Base-by-base conservation (phyloP, 2,113 vertebrate genomes). In the Rhombomys opimus region DNA sequence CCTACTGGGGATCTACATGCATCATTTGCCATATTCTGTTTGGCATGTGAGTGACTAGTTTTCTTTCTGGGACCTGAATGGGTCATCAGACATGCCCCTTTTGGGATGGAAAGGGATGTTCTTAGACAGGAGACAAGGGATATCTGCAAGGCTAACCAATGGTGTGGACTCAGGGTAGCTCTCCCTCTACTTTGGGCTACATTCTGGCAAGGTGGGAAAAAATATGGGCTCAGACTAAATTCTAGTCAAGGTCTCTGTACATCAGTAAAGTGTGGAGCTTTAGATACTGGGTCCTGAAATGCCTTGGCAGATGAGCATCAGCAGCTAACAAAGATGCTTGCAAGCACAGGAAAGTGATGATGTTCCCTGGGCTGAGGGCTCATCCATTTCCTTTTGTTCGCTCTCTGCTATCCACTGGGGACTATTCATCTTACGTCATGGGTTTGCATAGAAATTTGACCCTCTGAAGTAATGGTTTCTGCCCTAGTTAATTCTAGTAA, bases 271-370 rank as follows among this genome's bases (percentile, higher is more conserved):
- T 38, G 1, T 5, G 59, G 41, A 72, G 5, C 4, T 90, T 18
- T 12, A 12, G 91, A n/a, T 1, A 1, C 8, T 27, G 2, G 46
- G 10, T 15, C 3, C 46, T 0, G 0, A 9, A 23, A 17, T 25
- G 9, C 2, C 0, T 0, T 15, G 27, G 32, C 11, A 7, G 1
- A 27, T 46, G 50, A 63, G 7, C 35, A 41, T 23, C 82, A 5
- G 11, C 25, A 46, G 22, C 4, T 1, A 2, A 73, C 1, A 9
- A 2, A 10, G 18, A 57, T 17, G n/a, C 9, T 23, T 32, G 2
- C 10, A 20, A 17, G 35, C 1, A 0, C 2, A 25, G 38, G 68
- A 11, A 50, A 52, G 22, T 38, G 5, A 6, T 0, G 0, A 2
- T 7, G 2, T 22, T 38, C 0, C 32, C 57, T 27, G 32, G 67